Evolutionary conservation across 2,888 invertebrate genomes (phyloP), one percentile per base, ranked within the genome.

Genomic region (Ariolimax columbianus): DNA sequence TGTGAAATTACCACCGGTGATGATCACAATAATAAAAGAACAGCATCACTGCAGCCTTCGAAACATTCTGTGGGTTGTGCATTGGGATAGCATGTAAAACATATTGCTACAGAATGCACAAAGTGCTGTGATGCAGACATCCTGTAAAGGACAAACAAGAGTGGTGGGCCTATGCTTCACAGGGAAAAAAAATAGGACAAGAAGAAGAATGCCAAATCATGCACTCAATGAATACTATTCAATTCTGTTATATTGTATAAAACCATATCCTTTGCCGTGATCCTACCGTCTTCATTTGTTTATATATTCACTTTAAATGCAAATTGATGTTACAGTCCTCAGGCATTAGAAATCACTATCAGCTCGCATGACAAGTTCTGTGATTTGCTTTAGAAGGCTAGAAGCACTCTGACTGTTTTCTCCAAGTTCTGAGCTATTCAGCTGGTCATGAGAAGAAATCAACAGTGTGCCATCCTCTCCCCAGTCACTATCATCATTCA

Each of bases 341-440:
- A n/a, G 0, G n/a, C n/a, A 26, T 77, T 72, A 88, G 86, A 91
- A 91, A 70, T 92, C 92, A 38, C 90, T 86, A 77, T 91, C 91
- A 40, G 91, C 91, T 81, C 90, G 87, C 77, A 90, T 87, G 75
- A 89, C 90, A 23, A 92, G 88, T 75, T 91, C 90, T 77, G 90
- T 91, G 75, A 92, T 92, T 85, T 92, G 91, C 81, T 91, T 90
- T 55, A 92, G 89, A 2, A 92, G 89, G 82, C 91, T 91, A 36
- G 91, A 91, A 17, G 91, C 90, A 79, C 91, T 90, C 77, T 90
- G 89, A 30, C 90, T 86, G 66, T 87, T 88, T 23, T 68, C 51
- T 59, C 51, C 79, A 63, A 63, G 23, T 26, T 84, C 84, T 33
- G 73, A 83, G 40, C 70, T 77, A 36, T 84, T 80, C 47, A 38